Evolutionary conservation across 2,797 vertebrate genomes (phyloP), one percentile per base, ranked within the genome.

Genomic region (Sciurus vulgaris): DNA sequence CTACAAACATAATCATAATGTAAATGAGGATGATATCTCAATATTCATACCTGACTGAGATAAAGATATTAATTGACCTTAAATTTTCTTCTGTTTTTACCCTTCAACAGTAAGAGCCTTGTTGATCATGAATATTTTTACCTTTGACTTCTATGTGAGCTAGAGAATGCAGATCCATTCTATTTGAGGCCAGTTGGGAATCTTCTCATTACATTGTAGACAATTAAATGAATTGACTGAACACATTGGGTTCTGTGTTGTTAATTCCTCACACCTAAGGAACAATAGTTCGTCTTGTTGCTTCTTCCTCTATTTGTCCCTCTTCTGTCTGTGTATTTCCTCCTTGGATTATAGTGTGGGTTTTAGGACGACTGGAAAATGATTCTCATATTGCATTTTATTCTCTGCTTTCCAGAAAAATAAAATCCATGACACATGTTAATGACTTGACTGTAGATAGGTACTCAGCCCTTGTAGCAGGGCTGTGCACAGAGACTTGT

Each of bases 351-450:
- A 2, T 11, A 77, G 44, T 61, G 1, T 81, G 13, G 14, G 26
- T 77, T 83, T 95, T 54, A 94, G 30, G 7, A 35, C 96, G 33
- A 93, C 28, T 15, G 4, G 76, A 84, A 86, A 94, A 74, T 76
- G 38, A 56, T 91, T 72, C 59, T 86, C 47, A 95, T 86, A 83
- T 93, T 96, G 91, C 30, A 81, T 85, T 91, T 81, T 76, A 81
- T 77, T 76, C 35, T 94, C 81, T 49, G 5, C 20, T 93, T 4
- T 93, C 30, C 26, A 69, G 35, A 76, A 92, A 96, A 93, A 93
- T 72, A 86, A 94, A 93, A 63, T 26, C 49, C 30, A 67, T 33
- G 35, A 74, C 33, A 88, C n/a, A 77, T 49, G 51, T 82, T 90
- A 87, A 94, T 78, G n/a, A 11, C 35, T 72, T 63, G 67, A 85